Conservation (phyloP, 2,113 vertebrate species). For the Ranitomeya variabilis region DNA sequence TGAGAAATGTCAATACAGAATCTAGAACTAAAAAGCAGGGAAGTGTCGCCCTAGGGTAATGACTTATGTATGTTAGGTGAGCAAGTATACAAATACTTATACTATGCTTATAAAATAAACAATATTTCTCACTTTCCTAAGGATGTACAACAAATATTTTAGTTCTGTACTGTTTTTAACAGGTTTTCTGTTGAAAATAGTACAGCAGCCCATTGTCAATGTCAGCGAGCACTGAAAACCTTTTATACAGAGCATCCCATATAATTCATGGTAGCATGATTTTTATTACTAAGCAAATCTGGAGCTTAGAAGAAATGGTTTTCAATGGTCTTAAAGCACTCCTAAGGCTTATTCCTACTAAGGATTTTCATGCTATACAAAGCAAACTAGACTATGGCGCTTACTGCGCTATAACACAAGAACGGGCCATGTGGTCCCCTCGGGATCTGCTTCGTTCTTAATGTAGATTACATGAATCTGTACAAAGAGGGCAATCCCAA, state of each 20-base stretch:
- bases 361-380: not conserved
- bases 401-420: not conserved
- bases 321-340: conserved; percentile 12
- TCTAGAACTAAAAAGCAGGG: too few species aligned
- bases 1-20: too few species aligned
- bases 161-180: too few species aligned
- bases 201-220: not conserved
- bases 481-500: not conserved
- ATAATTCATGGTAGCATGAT: not conserved
- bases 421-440: not conserved
- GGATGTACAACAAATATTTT: too few species aligned
- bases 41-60: too few species aligned
- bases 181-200: not conserved
- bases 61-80: too few species aligned
- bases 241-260: not conserved
- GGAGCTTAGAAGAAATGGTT: not conserved
- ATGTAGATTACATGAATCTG: not conserved
- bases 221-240: not conserved
- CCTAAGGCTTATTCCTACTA: not conserved
- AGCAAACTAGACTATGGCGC: not conserved
- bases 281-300: not conserved
- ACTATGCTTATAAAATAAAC: too few species aligned
- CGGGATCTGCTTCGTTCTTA: not conserved
- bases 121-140: too few species aligned
- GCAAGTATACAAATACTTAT: too few species aligned